phyloP scores from a whole-genome alignment of 2,797 vertebrate genomes.

The Kryptolebias ocellatus region DNA sequence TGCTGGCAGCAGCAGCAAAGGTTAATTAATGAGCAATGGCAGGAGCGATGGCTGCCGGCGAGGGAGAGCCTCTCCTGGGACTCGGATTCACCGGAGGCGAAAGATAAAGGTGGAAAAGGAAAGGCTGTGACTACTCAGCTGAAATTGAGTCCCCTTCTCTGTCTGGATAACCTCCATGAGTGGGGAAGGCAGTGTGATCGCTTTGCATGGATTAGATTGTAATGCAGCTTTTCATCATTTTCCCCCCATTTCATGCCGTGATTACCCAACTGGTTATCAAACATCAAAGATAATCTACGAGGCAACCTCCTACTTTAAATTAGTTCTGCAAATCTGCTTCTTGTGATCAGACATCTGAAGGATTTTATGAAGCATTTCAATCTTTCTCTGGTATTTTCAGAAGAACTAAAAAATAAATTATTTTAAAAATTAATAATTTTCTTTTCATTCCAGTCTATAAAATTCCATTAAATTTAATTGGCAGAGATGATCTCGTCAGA shows the following conservation, averaged over 20 bases:
- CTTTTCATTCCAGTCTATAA: conserved; percentile 36
- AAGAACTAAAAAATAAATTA: not conserved
- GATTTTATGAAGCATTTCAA: conserved; percentile 37
- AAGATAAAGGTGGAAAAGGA: conserved; percentile 68
- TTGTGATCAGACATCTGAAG: conserved; percentile 69
- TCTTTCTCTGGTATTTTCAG: conserved; percentile 42
- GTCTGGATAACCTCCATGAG: conserved; percentile 67
- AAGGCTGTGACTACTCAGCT: conserved; percentile 66
- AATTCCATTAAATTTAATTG: conserved; percentile 39
- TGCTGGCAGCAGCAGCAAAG: conserved; percentile 70
- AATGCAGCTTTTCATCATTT: conserved; percentile 50
- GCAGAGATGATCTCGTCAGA: conserved; percentile 26
- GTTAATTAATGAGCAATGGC: conserved; percentile 78
- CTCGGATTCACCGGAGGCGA: conserved; percentile 42
- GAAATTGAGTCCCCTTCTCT: conserved; percentile 66
- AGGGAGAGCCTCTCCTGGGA: conserved; percentile 66
- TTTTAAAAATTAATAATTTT: conserved; percentile 6
- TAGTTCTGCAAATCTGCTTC: conserved; percentile 56
- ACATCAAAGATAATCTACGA: conserved; percentile 55
- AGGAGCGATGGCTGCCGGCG: conserved; percentile 64
- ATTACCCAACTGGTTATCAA: conserved; percentile 58
- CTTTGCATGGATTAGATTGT: conserved; percentile 48
- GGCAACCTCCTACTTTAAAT: conserved; percentile 46
- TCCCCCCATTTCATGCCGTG: conserved; percentile 44
- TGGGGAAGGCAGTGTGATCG: conserved; percentile 55